These are phyloP conservation scores for Antidorcas marsupialis DNA, from an alignment of 2,113 vertebrate genomes.

Conservation along the genomic window DNA sequence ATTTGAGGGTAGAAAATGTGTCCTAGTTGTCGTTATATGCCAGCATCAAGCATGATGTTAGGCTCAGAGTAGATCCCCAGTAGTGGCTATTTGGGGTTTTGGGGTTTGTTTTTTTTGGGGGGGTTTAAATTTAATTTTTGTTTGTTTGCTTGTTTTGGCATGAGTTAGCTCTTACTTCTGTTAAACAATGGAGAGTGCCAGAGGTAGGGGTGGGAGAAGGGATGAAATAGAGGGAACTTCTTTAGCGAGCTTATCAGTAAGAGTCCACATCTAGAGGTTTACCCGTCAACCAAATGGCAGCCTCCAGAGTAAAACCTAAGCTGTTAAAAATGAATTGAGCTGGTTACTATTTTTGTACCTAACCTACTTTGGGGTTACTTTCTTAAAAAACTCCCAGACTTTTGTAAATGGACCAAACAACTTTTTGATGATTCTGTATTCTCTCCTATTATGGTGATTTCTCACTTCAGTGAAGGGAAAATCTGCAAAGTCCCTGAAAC, in stretches of 20 bases:
- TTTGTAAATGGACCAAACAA: slow-evolving; percentile 35
- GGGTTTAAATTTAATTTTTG: background rate
- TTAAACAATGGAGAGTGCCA: background rate
- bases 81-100: background rate
- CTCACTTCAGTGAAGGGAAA: background rate
- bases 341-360: slow-evolving; percentile 57
- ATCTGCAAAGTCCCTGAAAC: background rate
- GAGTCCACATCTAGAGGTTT: background rate
- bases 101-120: background rate
- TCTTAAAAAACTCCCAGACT: slow-evolving; percentile 27
- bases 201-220: background rate
- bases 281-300: slow-evolving; percentile 10
- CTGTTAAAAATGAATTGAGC: slow-evolving; percentile 29
- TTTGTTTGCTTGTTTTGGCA: background rate
- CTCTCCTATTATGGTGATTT: background rate
- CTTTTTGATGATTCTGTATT: background rate
- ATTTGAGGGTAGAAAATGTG: background rate
- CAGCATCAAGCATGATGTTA: background rate
- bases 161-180: background rate
- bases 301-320: slow-evolving; percentile 22
- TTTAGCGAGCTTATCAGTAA: background rate
- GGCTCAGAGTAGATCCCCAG: background rate
- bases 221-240: background rate
- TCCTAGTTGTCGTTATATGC: background rate
- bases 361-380: slow-evolving; percentile 50